phyloP scores from a whole-genome alignment of 2,888 invertebrate species.

The Dicyrtoma fusca region DNA sequence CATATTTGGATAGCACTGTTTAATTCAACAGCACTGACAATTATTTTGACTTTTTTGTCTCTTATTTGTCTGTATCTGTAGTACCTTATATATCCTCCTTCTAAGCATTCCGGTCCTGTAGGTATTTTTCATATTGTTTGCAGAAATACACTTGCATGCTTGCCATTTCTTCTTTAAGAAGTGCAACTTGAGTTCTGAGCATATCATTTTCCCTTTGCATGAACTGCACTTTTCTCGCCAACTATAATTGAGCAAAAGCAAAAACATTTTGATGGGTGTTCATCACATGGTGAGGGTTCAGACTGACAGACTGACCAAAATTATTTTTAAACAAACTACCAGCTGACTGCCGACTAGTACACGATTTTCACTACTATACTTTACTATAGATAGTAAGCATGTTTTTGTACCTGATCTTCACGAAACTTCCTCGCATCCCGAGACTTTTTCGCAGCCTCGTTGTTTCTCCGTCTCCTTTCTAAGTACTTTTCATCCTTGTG shows the following conservation, averaged over 20 bases:
- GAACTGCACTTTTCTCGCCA: slow-evolving; percentile 81
- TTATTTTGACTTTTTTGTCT: no score
- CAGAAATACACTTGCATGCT: slow-evolving; percentile 69
- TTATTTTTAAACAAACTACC: background rate
- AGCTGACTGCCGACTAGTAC: background rate
- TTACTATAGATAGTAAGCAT: background rate
- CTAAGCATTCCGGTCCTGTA: background rate
- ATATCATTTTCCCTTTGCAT: slow-evolving; percentile 87
- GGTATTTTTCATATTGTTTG: slow-evolving; percentile 20
- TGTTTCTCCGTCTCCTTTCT: slow-evolving; percentile 82
- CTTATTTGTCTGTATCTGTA: no score
- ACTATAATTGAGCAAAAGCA: no score
- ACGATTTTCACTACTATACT: background rate
- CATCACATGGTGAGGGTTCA: no score
- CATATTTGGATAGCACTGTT: no score
- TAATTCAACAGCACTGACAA: no score
- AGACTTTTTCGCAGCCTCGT: slow-evolving; percentile 90
- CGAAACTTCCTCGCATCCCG: slow-evolving; percentile 82
- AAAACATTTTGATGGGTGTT: no score
- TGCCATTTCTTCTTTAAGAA: slow-evolving; percentile 77
- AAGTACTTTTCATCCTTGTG: slow-evolving; percentile 89
- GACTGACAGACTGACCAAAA: no score
- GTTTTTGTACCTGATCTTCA: slow-evolving; percentile 73
- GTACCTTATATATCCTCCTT: background rate
- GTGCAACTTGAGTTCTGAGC: slow-evolving; percentile 77